Evolutionary conservation across 2,888 invertebrate species (phyloP), one percentile per base, ranked within the genome.

Genomic region (Atherix ibis): DNA sequence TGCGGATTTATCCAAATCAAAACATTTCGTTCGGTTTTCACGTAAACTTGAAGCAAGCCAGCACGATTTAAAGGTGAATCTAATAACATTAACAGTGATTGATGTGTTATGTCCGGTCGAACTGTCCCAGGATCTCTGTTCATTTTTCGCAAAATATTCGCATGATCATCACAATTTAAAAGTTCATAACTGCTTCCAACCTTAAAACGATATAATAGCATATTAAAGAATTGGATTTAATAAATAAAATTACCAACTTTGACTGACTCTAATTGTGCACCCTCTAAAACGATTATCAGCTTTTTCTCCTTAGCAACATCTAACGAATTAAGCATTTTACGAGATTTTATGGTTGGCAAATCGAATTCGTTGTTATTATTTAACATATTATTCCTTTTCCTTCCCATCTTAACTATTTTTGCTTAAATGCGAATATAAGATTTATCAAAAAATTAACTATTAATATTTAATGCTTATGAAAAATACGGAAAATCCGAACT

Each of bases 1-100:
- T 94, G 94, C 25, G 97, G 95, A 60, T 92, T 92, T 18, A 95
- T 74, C 74, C 92, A 91, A 48, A 94, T 91, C 0, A 94, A 66
- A 25, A 91, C 85, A 68, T 91, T 91, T 51, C 83, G 84, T 50
- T 79, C 82, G 4, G 92, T 92, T 49, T 82, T 85, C 35, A 92
- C 69, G 51, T 89, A 92, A 3, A 95, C 89, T 71, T 97, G 95
- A n/a, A 98, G 64, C 13, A 92, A 65, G 1, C 92, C 95, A 28
- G 95, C 92, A 48, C 97, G 70, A 58, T 98, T 98, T 27, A 98
- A 63, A 0, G 98, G 98, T 40, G 94, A 94, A 57, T 99, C 97
- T 66, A 97, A 77, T 31, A 98, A 66, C 94, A 97, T 98, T 1
- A 98, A 65, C 12, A 99, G 66, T 54, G 95, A 97, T 59, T 97